Percentiles rank a stretch among this genome's conserved stretches.
phyloP scores from a whole-genome alignment of 2,888 invertebrate genomes.

The Acanthosoma haemorrhoidale region DNA sequence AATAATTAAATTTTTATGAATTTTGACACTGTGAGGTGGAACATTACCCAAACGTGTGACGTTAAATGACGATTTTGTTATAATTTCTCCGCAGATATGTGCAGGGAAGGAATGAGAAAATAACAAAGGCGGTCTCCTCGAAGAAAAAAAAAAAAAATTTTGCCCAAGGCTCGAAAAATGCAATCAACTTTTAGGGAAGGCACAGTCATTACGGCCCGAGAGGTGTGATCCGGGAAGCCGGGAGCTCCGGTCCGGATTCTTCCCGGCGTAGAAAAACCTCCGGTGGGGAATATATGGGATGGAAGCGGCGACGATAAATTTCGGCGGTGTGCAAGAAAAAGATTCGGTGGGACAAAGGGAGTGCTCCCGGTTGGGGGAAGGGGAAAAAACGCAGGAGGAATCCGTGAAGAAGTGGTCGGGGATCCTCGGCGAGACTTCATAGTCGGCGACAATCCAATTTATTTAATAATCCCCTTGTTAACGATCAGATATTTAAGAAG shows the following conservation, averaged over 20 bases:
- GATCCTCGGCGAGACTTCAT: neutral
- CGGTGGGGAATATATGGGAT: slow-evolving; percentile 13
- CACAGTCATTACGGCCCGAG: neutral
- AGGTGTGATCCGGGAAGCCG: neutral
- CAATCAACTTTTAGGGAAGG: slow-evolving; percentile 1
- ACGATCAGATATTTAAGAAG: too few species aligned
- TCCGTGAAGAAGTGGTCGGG: neutral
- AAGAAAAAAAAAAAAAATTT: neutral
- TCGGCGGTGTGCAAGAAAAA: slow-evolving; percentile 17
- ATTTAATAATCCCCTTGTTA: too few species aligned
- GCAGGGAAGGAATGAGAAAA: neutral
- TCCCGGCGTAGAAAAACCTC: neutral
- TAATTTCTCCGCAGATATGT: neutral
- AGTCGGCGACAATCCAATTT: neutral
- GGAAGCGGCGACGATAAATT: neutral
- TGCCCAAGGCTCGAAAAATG: neutral
- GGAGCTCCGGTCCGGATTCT: neutral
- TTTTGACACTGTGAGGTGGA: too few species aligned
- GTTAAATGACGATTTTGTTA: too few species aligned
- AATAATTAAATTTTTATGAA: too few species aligned
- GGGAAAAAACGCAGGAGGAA: slow-evolving; percentile 4
- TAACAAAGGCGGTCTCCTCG: neutral
- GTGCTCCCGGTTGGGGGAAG: too few species aligned
- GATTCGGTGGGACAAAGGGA: slow-evolving; percentile 18
- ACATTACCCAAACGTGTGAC: too few species aligned